Evolutionary conservation across 1,140 invertebrate species (phyloP).

Genomic region (Batillaria attramentaria): DNA sequence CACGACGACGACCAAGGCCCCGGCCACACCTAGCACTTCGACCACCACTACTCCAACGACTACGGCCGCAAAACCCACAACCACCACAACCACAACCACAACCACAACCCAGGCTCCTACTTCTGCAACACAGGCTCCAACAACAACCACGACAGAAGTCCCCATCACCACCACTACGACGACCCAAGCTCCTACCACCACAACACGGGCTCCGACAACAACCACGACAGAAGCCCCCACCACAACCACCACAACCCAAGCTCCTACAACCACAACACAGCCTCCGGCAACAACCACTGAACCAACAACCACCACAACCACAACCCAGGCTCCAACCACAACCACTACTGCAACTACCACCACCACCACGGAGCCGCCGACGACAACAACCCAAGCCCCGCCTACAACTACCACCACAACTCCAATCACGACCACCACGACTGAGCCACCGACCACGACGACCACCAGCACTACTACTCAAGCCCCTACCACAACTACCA

Average conservation of each 20-base stretch:
- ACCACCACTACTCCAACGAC: background rate
- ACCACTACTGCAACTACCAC: background rate
- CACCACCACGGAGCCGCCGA: background rate
- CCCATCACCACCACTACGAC: background rate
- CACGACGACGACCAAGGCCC: background rate
- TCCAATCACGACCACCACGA: no score
- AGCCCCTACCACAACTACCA: no score
- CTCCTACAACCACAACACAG: background rate
- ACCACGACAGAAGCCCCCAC: background rate
- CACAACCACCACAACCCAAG: slow-evolving; percentile 19
- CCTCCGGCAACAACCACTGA: background rate
- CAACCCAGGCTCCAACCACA: background rate
- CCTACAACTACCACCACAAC: background rate
- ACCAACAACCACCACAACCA: slow-evolving; percentile 4
- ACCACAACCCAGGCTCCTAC: background rate
- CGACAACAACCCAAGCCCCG: background rate
- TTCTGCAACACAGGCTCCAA: background rate
- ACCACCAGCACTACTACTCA: background rate
- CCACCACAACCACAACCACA: no score
- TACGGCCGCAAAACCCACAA: no score
- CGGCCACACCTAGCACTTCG: no score
- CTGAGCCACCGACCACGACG: background rate
- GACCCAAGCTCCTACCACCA: background rate
- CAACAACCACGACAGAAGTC: background rate
- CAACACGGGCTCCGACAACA: background rate